These are phyloP conservation scores for Conchocele bisecta DNA, from an alignment of 2,888 invertebrate species.

Conservation along the genomic window DNA sequence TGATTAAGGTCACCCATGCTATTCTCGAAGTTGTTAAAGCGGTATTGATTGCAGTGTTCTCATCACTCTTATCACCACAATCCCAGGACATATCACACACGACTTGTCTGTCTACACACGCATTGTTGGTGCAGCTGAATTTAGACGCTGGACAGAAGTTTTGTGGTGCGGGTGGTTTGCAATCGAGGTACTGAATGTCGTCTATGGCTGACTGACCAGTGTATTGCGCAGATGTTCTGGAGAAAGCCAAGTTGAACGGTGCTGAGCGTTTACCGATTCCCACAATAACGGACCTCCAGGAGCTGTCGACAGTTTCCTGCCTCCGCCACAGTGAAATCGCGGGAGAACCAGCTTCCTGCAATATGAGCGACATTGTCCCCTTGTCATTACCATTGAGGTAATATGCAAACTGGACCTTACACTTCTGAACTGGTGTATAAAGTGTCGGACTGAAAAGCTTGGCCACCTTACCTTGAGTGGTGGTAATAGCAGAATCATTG, in stretches of 20 bases:
- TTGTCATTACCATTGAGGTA: slow-evolving; percentile 66
- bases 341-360: slow-evolving; percentile 53
- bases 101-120: slow-evolving; percentile 66
- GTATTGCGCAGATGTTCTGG: slow-evolving; percentile 53
- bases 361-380: slow-evolving; percentile 61
- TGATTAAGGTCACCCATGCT: slow-evolving; percentile 66
- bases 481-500: slow-evolving; percentile 58
- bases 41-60: slow-evolving; percentile 65
- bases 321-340: slow-evolving; percentile 53
- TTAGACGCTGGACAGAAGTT: slow-evolving; percentile 49
- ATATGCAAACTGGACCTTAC: slow-evolving; percentile 73
- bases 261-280: slow-evolving; percentile 69
- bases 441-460: slow-evolving; percentile 64
- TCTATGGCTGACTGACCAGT: slow-evolving; percentile 78
- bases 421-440: slow-evolving; percentile 66
- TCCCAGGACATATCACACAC: slow-evolving; percentile 75
- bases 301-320: slow-evolving; percentile 36
- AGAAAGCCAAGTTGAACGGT: slow-evolving; percentile 67
- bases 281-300: slow-evolving; percentile 68
- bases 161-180: slow-evolving; percentile 60
- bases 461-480: slow-evolving; percentile 59
- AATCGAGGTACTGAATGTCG: slow-evolving; percentile 71
- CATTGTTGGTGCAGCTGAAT: slow-evolving; percentile 71
- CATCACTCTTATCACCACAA: slow-evolving; percentile 76
- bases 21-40: slow-evolving; percentile 69